Percentiles rank a stretch among this genome's conserved stretches.
These are phyloP conservation scores for Glossophaga mutica DNA, from an alignment of 2,797 vertebrate species.

Conservation along the genomic window DNA sequence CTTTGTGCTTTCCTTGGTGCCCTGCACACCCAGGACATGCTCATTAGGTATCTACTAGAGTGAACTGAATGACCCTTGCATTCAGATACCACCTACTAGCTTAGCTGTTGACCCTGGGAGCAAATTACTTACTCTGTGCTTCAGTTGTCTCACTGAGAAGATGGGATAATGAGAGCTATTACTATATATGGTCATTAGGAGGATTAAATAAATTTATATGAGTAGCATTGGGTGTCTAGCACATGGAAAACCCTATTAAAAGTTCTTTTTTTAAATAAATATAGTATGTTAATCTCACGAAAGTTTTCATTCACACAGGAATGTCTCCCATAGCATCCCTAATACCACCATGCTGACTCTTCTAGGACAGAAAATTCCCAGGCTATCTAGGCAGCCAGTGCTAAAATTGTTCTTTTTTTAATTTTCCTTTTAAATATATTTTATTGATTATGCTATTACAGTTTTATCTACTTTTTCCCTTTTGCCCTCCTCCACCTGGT, in stretches of 20 bases:
- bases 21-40: neutral
- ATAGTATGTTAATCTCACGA: neutral
- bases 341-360: neutral
- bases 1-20: neutral
- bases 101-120: neutral
- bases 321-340: neutral
- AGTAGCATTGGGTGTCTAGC: neutral
- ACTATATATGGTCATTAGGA: neutral
- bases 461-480: too few species aligned
- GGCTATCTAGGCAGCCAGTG: neutral
- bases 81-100: neutral
- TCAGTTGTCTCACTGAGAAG: neutral
- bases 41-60: neutral
- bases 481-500: too few species aligned
- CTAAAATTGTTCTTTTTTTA: neutral
- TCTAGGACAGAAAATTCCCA: neutral
- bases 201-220: neutral
- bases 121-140: neutral
- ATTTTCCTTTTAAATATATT: too few species aligned
- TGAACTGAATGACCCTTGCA: neutral
- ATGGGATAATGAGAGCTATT: neutral
- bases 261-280: neutral
- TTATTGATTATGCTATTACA: too few species aligned
- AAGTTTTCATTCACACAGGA: neutral
- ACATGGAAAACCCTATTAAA: neutral